Evolutionary conservation across 2,113 vertebrate species (phyloP).

Genomic region (Alces alces): DNA sequence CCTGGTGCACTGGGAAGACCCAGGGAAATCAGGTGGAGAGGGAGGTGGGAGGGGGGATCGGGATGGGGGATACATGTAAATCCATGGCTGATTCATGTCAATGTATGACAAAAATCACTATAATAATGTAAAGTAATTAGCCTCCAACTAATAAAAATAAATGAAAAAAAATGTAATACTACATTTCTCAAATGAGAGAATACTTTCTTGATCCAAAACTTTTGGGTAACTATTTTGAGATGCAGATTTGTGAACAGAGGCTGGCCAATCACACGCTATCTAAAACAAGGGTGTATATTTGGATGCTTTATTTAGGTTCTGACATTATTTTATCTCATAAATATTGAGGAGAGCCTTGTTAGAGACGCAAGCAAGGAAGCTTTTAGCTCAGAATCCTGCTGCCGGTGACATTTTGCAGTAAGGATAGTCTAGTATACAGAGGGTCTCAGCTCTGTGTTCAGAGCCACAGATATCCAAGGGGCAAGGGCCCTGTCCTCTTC

Average conservation of each 20-base stretch:
- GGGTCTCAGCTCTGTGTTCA: neutral
- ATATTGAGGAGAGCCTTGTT: neutral
- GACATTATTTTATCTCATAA: neutral
- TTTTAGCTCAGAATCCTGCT: neutral
- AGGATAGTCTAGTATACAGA: neutral
- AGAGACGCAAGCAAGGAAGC: no score
- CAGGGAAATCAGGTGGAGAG: no score
- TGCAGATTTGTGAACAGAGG: neutral
- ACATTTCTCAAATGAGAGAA: neutral
- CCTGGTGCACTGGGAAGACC: no score
- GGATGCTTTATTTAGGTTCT: neutral
- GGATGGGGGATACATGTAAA: no score
- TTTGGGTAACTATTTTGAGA: neutral
- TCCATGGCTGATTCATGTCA: no score
- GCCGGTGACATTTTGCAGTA: fast-evolving
- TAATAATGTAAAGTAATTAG: no score
- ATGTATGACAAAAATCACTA: no score
- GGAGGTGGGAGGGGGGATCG: no score
- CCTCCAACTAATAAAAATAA: no score
- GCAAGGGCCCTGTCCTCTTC: neutral
- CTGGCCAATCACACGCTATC: neutral
- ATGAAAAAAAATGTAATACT: neutral
- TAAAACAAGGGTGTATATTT: neutral
- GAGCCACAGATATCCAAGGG: neutral
- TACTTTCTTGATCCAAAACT: neutral